Evolutionary conservation across 2,797 vertebrate species (phyloP).

Genomic region (Scleropages formosus): DNA sequence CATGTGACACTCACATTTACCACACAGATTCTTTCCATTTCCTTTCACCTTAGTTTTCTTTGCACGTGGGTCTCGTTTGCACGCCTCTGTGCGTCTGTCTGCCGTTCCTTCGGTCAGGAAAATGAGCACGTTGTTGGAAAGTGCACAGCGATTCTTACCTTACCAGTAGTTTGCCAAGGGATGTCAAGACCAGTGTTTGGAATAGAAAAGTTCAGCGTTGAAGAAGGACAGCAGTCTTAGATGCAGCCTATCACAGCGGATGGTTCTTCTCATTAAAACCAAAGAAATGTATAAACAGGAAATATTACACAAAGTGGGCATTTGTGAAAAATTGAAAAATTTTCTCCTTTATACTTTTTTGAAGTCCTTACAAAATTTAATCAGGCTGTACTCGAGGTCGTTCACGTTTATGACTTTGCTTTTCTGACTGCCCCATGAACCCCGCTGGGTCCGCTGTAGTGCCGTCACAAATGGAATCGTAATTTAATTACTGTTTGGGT

Average conservation of each 20-base stretch:
- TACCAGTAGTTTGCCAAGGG: background rate
- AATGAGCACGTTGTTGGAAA: background rate
- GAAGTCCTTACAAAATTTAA: background rate
- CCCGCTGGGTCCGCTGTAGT: no score
- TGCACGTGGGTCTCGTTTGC: background rate
- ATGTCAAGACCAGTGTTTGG: background rate
- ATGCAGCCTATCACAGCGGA: background rate
- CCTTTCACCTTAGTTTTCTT: background rate
- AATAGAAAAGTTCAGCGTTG: background rate
- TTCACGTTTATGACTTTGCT: background rate
- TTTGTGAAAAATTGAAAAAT: slow-evolving; percentile 4
- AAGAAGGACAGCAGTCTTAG: background rate
- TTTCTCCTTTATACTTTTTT: background rate
- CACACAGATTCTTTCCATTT: background rate
- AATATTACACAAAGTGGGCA: background rate
- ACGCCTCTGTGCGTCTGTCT: background rate
- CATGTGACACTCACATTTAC: no score
- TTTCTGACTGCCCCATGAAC: background rate
- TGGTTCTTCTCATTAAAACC: slow-evolving; percentile 3
- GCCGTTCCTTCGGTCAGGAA: background rate
- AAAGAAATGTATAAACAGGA: background rate
- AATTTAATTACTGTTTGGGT: background rate
- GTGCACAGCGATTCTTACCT: background rate
- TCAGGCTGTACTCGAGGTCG: background rate
- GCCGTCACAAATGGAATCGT: no score